Evolutionary conservation across 2,113 vertebrate species (phyloP).

Genomic region (Paradoxurus hermaphroditus): DNA sequence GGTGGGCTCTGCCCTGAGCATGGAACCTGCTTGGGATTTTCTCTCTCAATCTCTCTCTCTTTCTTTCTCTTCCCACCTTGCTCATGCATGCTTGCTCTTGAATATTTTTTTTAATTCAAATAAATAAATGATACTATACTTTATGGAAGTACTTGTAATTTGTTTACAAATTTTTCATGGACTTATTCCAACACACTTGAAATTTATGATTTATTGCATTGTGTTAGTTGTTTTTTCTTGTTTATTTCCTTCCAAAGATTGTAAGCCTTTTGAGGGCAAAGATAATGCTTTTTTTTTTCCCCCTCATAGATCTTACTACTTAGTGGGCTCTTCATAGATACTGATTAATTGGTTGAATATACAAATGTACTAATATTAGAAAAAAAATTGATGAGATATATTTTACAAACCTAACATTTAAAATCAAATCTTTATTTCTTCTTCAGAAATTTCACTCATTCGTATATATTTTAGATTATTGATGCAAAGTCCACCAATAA

Average conservation of each 20-base stretch:
- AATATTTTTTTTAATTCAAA: neutral
- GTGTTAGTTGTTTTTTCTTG: neutral
- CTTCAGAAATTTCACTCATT: neutral
- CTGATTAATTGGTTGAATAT: neutral
- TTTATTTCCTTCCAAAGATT: neutral
- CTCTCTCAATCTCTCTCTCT: too few relatives aligned
- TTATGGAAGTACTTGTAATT: neutral
- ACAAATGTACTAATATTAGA: neutral
- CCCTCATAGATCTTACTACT: neutral
- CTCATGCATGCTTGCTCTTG: too few relatives aligned
- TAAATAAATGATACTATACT: neutral
- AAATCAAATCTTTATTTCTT: neutral
- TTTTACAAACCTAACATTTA: neutral
- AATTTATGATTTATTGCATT: neutral
- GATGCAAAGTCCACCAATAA: neutral
- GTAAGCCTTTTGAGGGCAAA: neutral
- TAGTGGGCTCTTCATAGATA: neutral
- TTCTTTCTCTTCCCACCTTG: too few relatives aligned
- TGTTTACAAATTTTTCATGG: neutral
- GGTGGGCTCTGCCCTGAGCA: too few relatives aligned
- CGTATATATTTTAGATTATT: neutral
- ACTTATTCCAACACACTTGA: neutral
- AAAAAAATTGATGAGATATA: neutral
- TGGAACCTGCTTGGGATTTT: too few relatives aligned
- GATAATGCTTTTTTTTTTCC: neutral